Evolutionary conservation across 2,113 vertebrate species (phyloP).

Genomic region (Tricholaema leucomelas): DNA sequence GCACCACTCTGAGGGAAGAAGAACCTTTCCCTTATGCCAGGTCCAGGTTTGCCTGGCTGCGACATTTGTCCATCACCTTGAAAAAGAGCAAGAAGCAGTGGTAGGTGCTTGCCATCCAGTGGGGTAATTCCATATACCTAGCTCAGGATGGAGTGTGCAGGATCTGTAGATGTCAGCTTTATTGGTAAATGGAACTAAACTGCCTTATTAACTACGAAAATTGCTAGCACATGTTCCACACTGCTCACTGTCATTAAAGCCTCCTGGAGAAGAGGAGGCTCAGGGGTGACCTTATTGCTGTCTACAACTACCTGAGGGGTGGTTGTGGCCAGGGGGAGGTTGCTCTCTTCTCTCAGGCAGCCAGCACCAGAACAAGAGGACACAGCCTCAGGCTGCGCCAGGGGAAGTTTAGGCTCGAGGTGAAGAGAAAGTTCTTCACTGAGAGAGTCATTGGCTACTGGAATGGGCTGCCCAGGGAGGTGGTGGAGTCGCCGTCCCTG

Average conservation of each 20-base stretch:
- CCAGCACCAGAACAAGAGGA: no score
- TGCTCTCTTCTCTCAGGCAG: no score
- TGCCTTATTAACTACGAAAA: background rate
- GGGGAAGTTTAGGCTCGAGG: no score
- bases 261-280: no score
- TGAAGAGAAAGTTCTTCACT: no score
- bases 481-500: no score
- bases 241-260: background rate
- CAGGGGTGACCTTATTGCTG: no score
- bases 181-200: background rate
- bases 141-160: background rate
- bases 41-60: background rate
- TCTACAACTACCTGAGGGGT: no score
- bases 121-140: background rate
- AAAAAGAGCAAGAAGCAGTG: background rate
- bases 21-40: background rate
- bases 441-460: no score
- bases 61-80: background rate
- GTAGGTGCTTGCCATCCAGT: background rate
- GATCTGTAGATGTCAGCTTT: background rate
- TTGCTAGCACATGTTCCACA: background rate
- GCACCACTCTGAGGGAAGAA: background rate
- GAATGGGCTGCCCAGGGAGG: no score
- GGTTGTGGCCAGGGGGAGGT: no score
- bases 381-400: no score